Conservation (phyloP, 2,113 vertebrate genomes). For the Scortum barcoo region DNA sequence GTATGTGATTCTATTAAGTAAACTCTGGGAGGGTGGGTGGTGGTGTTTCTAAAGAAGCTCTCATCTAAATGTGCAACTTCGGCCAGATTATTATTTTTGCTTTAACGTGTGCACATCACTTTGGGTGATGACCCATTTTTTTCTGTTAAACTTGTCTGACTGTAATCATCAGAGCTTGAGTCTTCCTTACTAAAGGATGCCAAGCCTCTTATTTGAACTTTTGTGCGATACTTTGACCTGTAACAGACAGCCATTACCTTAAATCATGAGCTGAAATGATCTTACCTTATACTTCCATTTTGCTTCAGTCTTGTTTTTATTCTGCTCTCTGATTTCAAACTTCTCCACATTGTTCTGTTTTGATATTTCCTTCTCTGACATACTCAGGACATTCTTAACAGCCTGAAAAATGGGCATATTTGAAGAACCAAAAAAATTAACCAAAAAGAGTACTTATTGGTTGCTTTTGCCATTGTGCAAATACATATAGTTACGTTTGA, state of each 20-base stretch:
- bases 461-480: neutral
- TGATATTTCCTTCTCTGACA: conserved; percentile 89
- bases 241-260: conserved; percentile 19
- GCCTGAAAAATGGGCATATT: conserved; percentile 79
- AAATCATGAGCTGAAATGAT: conserved; percentile 4
- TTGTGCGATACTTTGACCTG: conserved; percentile 35
- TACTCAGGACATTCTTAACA: conserved; percentile 90
- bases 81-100: conserved; percentile 67
- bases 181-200: conserved; percentile 17
- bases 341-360: conserved; percentile 93
- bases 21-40: conserved; percentile 59
- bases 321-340: conserved; percentile 95
- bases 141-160: conserved; percentile 29
- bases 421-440: conserved; percentile 5
- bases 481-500: neutral
- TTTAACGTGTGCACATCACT: conserved; percentile 71
- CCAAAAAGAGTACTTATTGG: neutral
- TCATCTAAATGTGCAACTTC: conserved; percentile 72
- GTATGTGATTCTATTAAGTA: conserved; percentile 70
- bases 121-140: conserved; percentile 42
- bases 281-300: conserved; percentile 99
- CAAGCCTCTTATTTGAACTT: conserved; percentile 37
- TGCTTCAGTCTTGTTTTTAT: conserved; percentile 96
- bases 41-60: conserved; percentile 52
- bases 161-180: conserved; percentile 29